Percentiles rank a stretch among this genome's conserved stretches.
Conservation (phyloP, 2,797 vertebrate species). For the Anniella stebbinsi region DNA sequence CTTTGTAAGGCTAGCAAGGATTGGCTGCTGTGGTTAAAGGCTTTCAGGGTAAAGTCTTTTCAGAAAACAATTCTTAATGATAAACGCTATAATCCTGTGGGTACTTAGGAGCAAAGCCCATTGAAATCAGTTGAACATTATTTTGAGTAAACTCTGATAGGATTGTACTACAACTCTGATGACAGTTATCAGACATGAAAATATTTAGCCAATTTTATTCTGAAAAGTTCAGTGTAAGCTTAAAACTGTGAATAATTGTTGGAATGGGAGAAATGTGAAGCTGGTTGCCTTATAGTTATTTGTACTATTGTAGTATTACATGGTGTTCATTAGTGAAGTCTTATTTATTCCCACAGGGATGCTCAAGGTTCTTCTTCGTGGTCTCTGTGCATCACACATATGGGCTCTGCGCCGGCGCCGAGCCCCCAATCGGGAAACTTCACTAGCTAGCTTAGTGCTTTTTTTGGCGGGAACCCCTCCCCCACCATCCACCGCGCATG, state of each 20-base stretch:
- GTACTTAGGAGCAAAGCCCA: neutral
- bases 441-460: too few species aligned
- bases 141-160: neutral
- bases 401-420: too few species aligned
- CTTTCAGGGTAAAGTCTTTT: too few species aligned
- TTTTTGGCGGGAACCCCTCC: too few species aligned
- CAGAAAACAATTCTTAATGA: neutral
- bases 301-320: neutral
- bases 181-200: neutral
- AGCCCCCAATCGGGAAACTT: too few species aligned
- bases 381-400: too few species aligned
- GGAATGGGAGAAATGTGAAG: neutral
- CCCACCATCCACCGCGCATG: too few species aligned
- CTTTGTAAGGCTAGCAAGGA: neutral
- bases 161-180: neutral
- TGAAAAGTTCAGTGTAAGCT: neutral
- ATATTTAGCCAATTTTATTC: neutral
- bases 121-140: neutral
- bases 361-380: too few species aligned
- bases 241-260: neutral
- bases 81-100: neutral
- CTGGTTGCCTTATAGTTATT: neutral
- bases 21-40: neutral
- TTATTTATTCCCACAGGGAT: neutral
- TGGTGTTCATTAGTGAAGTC: neutral